These are phyloP conservation scores for Pseudopodoces humilis DNA, from an alignment of 2,113 vertebrate species.

Conservation along the genomic window DNA sequence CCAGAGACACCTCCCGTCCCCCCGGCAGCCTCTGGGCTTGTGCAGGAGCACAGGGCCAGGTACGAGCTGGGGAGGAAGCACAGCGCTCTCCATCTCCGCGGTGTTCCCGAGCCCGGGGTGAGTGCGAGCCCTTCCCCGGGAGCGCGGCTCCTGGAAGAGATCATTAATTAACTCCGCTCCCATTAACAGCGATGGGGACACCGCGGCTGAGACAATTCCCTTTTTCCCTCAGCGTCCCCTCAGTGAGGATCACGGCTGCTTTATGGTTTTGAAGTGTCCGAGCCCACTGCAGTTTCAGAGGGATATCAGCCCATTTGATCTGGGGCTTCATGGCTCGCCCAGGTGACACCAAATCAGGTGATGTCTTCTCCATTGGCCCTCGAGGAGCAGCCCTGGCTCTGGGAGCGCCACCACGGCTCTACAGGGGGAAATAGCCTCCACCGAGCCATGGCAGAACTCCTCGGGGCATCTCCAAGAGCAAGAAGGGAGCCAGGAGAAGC, in stretches of 20 bases:
- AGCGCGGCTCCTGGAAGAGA: background rate
- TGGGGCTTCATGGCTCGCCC: background rate
- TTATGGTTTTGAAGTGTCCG: background rate
- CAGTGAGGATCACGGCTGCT: background rate
- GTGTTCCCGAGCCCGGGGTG: background rate
- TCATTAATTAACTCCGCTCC: background rate
- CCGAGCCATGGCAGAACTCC: background rate
- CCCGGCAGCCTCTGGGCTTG: background rate
- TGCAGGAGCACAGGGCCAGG: rapidly evolving
- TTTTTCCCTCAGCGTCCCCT: background rate
- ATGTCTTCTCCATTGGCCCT: background rate
- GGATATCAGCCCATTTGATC: background rate
- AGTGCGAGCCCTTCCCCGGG: background rate
- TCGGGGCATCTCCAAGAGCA: background rate
- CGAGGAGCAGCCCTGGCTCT: background rate
- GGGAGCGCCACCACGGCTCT: rapidly evolving
- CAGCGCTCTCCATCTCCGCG: background rate
- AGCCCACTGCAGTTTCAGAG: background rate
- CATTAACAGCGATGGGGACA: background rate
- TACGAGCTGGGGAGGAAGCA: rapidly evolving
- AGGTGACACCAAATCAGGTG: background rate
- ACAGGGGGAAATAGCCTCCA: background rate
- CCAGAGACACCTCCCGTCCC: background rate
- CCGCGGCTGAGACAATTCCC: background rate
- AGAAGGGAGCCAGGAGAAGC: background rate